phyloP scores from a whole-genome alignment of 2,888 invertebrate species.

The Hyposoter didymator region DNA sequence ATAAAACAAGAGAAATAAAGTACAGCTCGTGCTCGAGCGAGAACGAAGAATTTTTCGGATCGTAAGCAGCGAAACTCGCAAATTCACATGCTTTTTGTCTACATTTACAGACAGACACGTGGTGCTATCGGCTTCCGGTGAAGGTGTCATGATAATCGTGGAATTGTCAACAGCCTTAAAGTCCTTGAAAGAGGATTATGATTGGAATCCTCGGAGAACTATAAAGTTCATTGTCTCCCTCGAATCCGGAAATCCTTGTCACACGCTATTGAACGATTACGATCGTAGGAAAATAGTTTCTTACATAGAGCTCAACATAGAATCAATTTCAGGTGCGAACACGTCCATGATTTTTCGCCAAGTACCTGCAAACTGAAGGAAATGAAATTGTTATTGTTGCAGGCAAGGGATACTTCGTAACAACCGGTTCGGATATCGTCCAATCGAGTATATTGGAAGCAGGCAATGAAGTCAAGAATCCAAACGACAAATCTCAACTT shows the following conservation, averaged over 20 bases:
- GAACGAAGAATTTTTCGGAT: background rate
- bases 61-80: background rate
- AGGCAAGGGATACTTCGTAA: constrained; percentile 75
- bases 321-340: constrained; percentile 73
- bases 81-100: background rate
- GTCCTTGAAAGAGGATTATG: constrained; percentile 70
- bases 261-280: constrained; percentile 71
- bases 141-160: constrained; percentile 75
- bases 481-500: constrained; percentile 62
- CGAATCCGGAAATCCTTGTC: constrained; percentile 74
- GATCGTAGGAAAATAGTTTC: constrained; percentile 75
- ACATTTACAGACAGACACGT: constrained; percentile 78
- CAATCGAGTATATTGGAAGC: constrained; percentile 76
- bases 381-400: background rate
- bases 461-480: constrained; percentile 65
- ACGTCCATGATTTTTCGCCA: background rate
- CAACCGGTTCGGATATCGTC: constrained; percentile 80
- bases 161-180: constrained; percentile 76
- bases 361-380: background rate
- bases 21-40: too few species aligned
- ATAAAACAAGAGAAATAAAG: background rate
- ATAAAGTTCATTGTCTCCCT: constrained; percentile 79
- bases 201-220: constrained; percentile 79
- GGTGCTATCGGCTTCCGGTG: constrained; percentile 76
- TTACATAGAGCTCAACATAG: constrained; percentile 77